Percentiles rank a stretch among this genome's conserved stretches.
These are phyloP conservation scores for Podiceps cristatus DNA, from an alignment of 2,113 vertebrate genomes.

Conservation along the genomic window DNA sequence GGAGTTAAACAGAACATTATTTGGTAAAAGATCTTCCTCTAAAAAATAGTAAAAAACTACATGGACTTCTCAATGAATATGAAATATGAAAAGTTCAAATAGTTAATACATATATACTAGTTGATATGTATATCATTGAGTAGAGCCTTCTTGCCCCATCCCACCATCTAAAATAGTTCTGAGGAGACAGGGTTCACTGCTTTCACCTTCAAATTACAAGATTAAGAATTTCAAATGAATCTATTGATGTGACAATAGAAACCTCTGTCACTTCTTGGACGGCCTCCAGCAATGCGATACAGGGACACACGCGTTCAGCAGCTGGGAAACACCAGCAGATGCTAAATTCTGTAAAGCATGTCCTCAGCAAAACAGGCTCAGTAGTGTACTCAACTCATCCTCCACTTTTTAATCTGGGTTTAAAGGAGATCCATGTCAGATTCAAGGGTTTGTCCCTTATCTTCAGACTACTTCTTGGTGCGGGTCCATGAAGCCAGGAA, in stretches of 20 bases:
- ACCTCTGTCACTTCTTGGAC: not conserved
- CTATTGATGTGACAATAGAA: not conserved
- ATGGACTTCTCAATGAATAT: not conserved
- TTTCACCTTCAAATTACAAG: not conserved
- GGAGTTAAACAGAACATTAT: not conserved
- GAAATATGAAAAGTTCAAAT: not conserved
- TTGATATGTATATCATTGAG: not conserved
- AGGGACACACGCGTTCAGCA: not conserved
- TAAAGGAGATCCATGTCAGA: not conserved
- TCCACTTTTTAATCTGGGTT: not conserved
- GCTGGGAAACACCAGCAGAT: not conserved
- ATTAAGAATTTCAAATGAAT: not conserved
- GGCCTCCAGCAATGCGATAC: not conserved
- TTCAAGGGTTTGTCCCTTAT: not conserved
- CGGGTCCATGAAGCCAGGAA: not conserved
- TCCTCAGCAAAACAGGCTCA: not conserved
- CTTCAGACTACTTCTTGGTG: not conserved
- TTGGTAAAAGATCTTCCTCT: not conserved
- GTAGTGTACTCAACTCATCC: not conserved
- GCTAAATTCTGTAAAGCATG: not conserved
- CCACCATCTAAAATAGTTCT: not conserved
- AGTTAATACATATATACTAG: not conserved
- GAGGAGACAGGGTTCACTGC: not conserved
- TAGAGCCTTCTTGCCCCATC: not conserved
- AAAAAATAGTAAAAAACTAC: not conserved